Base-by-base conservation (phyloP, 2,113 vertebrate genomes). In the Forbesichthys papilliferus region DNA sequence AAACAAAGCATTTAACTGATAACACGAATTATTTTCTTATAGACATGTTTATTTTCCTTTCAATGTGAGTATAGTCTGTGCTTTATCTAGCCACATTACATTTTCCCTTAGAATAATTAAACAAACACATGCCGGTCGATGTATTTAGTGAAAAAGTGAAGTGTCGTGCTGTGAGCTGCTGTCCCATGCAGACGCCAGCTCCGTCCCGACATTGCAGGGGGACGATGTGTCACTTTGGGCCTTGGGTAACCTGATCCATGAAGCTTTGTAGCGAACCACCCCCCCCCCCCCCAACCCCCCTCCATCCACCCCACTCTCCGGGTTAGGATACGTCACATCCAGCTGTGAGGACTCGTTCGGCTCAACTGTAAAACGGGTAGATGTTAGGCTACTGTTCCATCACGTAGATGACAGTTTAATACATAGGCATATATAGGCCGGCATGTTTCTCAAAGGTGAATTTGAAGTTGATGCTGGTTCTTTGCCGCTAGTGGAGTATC, bases 341-440 rank as follows among this genome's bases (percentile, higher is more conserved):
- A 87, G 87, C 87, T 88, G 89, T 86, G 86, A 66, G 73, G 75
- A 70, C 48, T 66, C 64, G 73, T 75, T 78, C 77, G 73, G 55
- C 48, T 66, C 85, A 88, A 85, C 82, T 88, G 88, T 85, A 76
- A 81, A 74, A 69, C 65, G 75, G 52, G 42, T 42, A 42, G 36
- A 8, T 42, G 36, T 42, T 42, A 72, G 27, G 27, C 27, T 27
- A 27, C 61, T 56, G 3, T 14, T 3, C 47, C 51, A 3, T 11
- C 6, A 18, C n/a, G 91, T 91, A 51, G 4, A 42, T 5, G 36
- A 42, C 36, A 42, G 36, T 42, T 42, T 42, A 8, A 42, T 42
- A 42, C 36, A 8, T 27, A 27, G 27, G 2, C 27, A 1, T 27
- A 27, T 27, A 27, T 27, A 27, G 36, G 36, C 36, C 36, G 0